These are phyloP conservation scores for Drosophila neotestacea DNA, from an alignment of 2,888 invertebrate genomes.

Conservation along the genomic window DNA sequence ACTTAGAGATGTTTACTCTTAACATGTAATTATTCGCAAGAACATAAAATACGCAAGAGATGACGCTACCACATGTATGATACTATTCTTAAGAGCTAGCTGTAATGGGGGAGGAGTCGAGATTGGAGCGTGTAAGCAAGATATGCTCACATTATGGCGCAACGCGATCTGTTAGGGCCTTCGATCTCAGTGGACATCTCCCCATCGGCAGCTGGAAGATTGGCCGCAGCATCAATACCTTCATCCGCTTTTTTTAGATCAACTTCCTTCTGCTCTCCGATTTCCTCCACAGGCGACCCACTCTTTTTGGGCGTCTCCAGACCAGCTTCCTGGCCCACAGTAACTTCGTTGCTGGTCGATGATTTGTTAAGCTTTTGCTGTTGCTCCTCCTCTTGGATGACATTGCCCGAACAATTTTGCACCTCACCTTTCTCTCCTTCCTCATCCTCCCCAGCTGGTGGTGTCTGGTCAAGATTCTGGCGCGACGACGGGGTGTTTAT, in stretches of 20 bases:
- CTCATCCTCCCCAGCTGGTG: conserved; percentile 61
- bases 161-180: conserved; percentile 56
- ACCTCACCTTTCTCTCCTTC: conserved; percentile 75
- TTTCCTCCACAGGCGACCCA: conserved; percentile 34
- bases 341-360: conserved; percentile 53
- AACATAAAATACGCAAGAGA: conserved; percentile 68
- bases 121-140: not conserved
- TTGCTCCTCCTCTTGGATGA: conserved; percentile 73
- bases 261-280: conserved; percentile 19
- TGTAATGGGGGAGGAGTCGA: conserved; percentile 13
- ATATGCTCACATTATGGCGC: conserved; percentile 61
- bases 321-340: conserved; percentile 65
- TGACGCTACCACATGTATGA: conserved; percentile 42
- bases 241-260: conserved; percentile 24
- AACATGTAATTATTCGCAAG: conserved; percentile 48
- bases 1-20: conserved; percentile 37
- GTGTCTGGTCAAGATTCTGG: conserved; percentile 53
- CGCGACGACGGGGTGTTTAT: conserved; percentile 81
- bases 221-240: conserved; percentile 41
- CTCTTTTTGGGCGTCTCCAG: conserved; percentile 62
- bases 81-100: conserved; percentile 34
- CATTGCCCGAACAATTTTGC: conserved; percentile 81
- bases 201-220: conserved; percentile 25
- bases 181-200: conserved; percentile 43
- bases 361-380: conserved; percentile 52